Conservation (phyloP, 2,113 vertebrate species). For the Callospermophilus lateralis region DNA sequence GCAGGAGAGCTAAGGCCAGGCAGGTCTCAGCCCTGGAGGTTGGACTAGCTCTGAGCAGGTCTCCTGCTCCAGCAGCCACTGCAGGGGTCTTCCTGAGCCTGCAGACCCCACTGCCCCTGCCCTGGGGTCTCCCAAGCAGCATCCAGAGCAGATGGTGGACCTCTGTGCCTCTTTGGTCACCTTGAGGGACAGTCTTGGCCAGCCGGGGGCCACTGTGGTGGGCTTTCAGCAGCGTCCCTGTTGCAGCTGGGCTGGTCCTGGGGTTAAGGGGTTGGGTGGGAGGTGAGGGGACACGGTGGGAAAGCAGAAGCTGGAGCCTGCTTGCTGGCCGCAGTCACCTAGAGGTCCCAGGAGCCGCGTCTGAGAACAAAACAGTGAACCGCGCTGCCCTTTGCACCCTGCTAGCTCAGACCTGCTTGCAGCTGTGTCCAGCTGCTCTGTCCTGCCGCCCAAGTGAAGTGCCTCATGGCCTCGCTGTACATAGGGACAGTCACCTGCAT, state of each 20-base stretch:
- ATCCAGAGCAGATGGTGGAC: fast-evolving
- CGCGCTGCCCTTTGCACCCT: fast-evolving
- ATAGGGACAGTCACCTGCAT: too few relatives aligned
- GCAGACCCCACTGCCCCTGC: fast-evolving
- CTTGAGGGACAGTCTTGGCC: background rate
- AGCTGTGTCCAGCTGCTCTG: fast-evolving
- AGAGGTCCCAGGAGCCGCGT: fast-evolving
- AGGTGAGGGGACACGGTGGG: background rate
- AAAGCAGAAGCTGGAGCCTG: fast-evolving
- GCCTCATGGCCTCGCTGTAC: too few relatives aligned
- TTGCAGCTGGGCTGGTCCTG: fast-evolving
- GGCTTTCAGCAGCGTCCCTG: background rate
- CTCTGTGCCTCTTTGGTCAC: fast-evolving
- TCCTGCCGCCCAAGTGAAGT: background rate
- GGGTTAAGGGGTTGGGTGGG: background rate
- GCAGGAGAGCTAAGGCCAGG: too few relatives aligned
- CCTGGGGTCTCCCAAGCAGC: background rate
- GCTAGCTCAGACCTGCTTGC: fast-evolving
- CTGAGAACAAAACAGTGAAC: background rate
- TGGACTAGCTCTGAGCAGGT: fast-evolving
- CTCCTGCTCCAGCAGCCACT: background rate
- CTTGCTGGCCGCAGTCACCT: fast-evolving
- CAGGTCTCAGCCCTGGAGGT: fast-evolving
- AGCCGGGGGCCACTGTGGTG: fast-evolving
- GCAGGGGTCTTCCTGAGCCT: background rate